phyloP scores from a whole-genome alignment of 1,140 invertebrate species.

The Zaprionus taronus region DNA sequence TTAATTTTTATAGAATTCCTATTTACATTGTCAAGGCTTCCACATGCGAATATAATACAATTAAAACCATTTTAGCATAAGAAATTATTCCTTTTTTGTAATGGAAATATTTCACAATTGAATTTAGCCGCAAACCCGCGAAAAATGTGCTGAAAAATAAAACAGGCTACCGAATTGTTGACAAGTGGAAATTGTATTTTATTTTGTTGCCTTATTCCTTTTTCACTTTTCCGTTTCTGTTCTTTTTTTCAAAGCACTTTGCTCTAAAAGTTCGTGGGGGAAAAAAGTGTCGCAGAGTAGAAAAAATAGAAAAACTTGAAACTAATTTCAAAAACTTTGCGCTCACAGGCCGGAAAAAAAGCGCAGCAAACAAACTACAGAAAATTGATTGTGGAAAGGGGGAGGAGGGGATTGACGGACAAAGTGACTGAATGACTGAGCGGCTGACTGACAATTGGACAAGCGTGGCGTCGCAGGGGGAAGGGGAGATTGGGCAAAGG shows the following conservation, averaged over 20 bases:
- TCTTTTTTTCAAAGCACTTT: slow-evolving; percentile 34
- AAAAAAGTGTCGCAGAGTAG: slow-evolving; percentile 26
- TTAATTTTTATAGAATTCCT: background rate
- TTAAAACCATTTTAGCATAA: background rate
- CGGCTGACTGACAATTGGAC: slow-evolving; percentile 31
- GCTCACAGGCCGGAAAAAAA: slow-evolving; percentile 37
- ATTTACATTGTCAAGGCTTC: background rate
- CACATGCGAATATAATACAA: slow-evolving; percentile 2
- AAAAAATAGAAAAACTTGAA: slow-evolving; percentile 49
- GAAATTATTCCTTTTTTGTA: background rate
- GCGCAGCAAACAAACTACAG: slow-evolving; percentile 35
- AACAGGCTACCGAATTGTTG: slow-evolving; percentile 22
- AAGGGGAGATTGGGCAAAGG: background rate
- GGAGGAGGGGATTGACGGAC: background rate
- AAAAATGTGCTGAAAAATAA: background rate
- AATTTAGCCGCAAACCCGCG: slow-evolving; percentile 3
- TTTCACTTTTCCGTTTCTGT: background rate
- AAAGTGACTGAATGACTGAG: slow-evolving; percentile 23
- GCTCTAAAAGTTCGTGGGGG: slow-evolving; percentile 27
- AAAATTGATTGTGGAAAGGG: slow-evolving; percentile 31
- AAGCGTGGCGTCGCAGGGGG: slow-evolving; percentile 5
- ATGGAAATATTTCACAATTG: background rate
- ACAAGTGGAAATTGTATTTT: slow-evolving; percentile 35
- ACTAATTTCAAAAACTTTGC: slow-evolving; percentile 56
- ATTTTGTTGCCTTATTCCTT: slow-evolving; percentile 2